Conservation (phyloP, 2,113 vertebrate genomes). For the Narcine bancroftii region DNA sequence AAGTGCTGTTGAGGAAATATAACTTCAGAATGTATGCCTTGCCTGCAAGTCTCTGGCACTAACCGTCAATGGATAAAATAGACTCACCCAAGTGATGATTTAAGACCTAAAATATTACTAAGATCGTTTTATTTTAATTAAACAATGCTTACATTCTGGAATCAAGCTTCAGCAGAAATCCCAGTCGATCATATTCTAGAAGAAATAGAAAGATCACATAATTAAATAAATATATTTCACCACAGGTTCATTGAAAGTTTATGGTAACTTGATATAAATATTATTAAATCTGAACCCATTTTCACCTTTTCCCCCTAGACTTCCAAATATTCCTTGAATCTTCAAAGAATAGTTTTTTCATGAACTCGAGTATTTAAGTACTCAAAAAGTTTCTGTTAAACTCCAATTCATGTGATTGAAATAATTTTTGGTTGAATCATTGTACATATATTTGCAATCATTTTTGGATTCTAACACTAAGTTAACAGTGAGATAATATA, state of each 20-base stretch:
- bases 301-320: neutral
- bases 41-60: neutral
- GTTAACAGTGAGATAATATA: neutral
- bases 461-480: neutral
- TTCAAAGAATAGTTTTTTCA: neutral
- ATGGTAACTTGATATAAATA: neutral
- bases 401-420: neutral
- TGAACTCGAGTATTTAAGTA: too few relatives aligned
- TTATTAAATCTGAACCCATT: neutral
- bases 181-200: slow-evolving; percentile 89
- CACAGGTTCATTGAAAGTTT: neutral
- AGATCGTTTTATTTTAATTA: slow-evolving; percentile 31
- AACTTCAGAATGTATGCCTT: neutral
- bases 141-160: slow-evolving; percentile 79
- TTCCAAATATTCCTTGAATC: neutral
- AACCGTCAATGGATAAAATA: neutral
- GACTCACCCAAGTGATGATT: neutral
- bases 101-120: neutral
- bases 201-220: slow-evolving; percentile 47
- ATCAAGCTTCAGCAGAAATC: slow-evolving; percentile 88
- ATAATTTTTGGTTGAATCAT: neutral
- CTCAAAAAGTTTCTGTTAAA: neutral
- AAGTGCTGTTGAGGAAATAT: neutral
- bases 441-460: neutral
- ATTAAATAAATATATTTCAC: neutral